Evolutionary conservation across 2,888 invertebrate species (phyloP), one percentile per base, ranked within the genome.

Genomic region (Tethea ocularis): DNA sequence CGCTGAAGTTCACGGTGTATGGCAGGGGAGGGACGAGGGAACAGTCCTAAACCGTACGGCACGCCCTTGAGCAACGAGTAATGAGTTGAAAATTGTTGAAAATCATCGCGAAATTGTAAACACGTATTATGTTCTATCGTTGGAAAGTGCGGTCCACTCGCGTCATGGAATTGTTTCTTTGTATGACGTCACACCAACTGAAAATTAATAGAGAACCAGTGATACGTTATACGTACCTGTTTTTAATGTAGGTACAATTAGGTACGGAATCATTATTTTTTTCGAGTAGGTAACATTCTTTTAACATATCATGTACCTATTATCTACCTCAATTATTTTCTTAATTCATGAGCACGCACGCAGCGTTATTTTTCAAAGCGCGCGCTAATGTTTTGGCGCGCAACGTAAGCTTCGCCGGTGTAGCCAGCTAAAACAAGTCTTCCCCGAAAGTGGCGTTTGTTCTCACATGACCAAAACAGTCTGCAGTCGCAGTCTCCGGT

Each of bases 391-490:
- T 66, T 60, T 66, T 66, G 66, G 60, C 65, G 64, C 64, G 61
- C 46, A 20, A 41, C 64, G 61, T 20, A 20, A 41, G 46, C 46
- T 46, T 46, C 7, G 61, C 56, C 69, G 61, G 75, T 82, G 83
- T 78, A 85, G 80, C 84, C 76, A 79, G 75, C 76, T 82, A 75
- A 80, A 82, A 78, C 78, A 73, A 79, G 77, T 81, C 80, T 80
- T 79, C 80, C 78, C 83, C 81, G 82, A 85, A 87, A 87, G 82
- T 83, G 81, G 75, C 80, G 81, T 72, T 17, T 33, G 78, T 82
- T 82, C 84, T 87, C 87, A 74, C 82, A 81, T 89, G 86, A 85
- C 87, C 86, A 82, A 87, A 86, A 85, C 86, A 83, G 82, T 56
- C 52, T 57, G 59, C 73, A 72, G 74, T 72, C 67, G 68, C 71